phyloP scores from a whole-genome alignment of 1,140 invertebrate species.

The Drosophila willistoni region DNA sequence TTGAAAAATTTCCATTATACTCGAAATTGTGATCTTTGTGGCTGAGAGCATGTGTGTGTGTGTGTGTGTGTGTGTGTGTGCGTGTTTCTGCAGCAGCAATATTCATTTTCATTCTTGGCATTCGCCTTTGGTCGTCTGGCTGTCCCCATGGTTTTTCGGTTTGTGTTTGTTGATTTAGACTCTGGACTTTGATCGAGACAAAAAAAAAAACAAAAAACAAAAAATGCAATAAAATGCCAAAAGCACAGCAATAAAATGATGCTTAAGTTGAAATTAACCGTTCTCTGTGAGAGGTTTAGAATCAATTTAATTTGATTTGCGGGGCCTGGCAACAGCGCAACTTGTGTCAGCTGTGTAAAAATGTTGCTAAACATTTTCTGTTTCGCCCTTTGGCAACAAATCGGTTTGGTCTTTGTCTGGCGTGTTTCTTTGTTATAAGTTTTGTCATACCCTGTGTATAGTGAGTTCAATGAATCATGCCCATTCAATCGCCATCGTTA shows the following conservation, averaged over 20 bases:
- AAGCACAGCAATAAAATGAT: constrained; percentile 32
- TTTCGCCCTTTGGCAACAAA: constrained; percentile 20
- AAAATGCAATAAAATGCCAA: constrained; percentile 42
- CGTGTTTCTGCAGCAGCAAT: constrained; percentile 15
- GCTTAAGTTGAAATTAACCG: constrained; percentile 11
- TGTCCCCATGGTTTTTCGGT: constrained; percentile 11
- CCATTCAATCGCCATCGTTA: no score
- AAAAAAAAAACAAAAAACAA: constrained; percentile 51
- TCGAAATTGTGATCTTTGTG: constrained; percentile 53
- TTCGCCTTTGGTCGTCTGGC: constrained; percentile 32
- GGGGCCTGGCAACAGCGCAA: constrained; percentile 24
- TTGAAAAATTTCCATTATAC: constrained; percentile 74
- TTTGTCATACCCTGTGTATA: not conserved
- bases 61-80: constrained; percentile 32
- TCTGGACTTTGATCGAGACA: constrained; percentile 76
- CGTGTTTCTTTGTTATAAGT: constrained; percentile 16
- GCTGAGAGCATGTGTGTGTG: no score
- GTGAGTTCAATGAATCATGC: no score
- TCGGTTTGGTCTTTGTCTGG: not conserved
- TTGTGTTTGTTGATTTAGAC: constrained; percentile 39
- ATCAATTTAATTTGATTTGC: constrained; percentile 12
- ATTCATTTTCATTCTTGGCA: constrained; percentile 44
- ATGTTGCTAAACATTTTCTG: constrained; percentile 20
- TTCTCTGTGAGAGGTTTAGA: constrained; percentile 3
- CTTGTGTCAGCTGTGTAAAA: constrained; percentile 5